A percentile compares a stretch with the other conserved stretches of the same genome.
phyloP scores from a whole-genome alignment of 2,888 invertebrate species.

The Aethes cnicana region DNA sequence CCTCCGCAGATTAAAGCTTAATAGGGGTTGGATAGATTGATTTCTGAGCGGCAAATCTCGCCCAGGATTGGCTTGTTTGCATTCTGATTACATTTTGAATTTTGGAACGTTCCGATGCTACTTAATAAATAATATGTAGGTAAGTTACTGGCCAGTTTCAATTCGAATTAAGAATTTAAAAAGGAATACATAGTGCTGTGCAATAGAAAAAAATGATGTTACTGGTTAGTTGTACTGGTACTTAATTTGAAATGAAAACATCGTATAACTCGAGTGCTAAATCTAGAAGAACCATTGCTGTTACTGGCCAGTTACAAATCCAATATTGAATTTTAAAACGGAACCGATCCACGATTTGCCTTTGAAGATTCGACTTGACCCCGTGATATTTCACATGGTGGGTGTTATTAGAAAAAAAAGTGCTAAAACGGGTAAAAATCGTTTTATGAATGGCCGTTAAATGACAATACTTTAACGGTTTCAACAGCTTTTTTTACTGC shows the following conservation, averaged over 20 bases:
- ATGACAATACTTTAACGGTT: constrained; percentile 30
- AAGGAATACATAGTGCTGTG: too few species aligned
- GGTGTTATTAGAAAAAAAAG: background rate
- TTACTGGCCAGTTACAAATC: background rate
- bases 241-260: too few species aligned
- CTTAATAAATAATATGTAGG: constrained; percentile 1
- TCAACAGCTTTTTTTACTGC: constrained; percentile 30
- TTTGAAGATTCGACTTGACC: too few species aligned
- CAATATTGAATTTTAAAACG: too few species aligned
- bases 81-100: constrained; percentile 31
- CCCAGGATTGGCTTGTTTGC: constrained; percentile 47
- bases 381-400: too few species aligned
- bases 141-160: background rate
- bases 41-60: constrained; percentile 71
- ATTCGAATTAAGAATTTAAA: background rate
- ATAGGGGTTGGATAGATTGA: constrained; percentile 76
- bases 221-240: too few species aligned
- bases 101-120: constrained; percentile 9
- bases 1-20: constrained; percentile 79
- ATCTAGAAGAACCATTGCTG: background rate
- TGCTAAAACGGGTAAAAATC: background rate
- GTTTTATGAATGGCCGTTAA: constrained; percentile 17
- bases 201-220: too few species aligned
- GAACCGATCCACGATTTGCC: too few species aligned
- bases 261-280: background rate